phyloP scores from a whole-genome alignment of 2,888 invertebrate species.

The Reticulitermes lucifugus region DNA sequence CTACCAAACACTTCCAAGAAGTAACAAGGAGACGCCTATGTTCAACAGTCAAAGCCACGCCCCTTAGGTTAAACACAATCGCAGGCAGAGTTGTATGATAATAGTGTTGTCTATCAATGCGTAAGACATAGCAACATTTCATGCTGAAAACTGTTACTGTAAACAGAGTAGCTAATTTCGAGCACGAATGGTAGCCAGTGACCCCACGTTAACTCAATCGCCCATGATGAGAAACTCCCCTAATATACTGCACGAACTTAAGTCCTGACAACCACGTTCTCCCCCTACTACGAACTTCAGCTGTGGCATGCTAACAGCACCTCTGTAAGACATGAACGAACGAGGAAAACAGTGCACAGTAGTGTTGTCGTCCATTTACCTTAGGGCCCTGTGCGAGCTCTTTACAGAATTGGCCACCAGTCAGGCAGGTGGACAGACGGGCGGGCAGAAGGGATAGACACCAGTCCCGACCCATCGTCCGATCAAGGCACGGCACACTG shows the following conservation, averaged over 20 bases:
- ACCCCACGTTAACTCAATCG: neutral
- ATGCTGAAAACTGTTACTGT: neutral
- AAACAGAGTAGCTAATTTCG: constrained; percentile 8
- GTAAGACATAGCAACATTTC: neutral
- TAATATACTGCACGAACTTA: constrained; percentile 10
- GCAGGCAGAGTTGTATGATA: neutral
- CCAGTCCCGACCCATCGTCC: constrained; percentile 56
- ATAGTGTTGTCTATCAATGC: neutral
- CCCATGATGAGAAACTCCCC: neutral
- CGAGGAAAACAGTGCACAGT: constrained; percentile 52
- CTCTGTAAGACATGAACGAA: constrained; percentile 45
- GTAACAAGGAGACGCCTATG: too few relatives aligned
- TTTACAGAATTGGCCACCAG: constrained; percentile 58
- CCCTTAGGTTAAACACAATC: neutral
- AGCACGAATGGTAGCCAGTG: neutral
- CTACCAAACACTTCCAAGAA: too few relatives aligned
- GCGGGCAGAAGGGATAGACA: constrained; percentile 53
- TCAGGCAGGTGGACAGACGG: constrained; percentile 55
- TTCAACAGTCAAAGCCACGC: too few relatives aligned
- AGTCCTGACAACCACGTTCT: constrained; percentile 37
- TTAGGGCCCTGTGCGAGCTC: constrained; percentile 61
- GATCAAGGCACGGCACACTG: constrained; percentile 48
- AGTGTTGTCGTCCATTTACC: constrained; percentile 61
- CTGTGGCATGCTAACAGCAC: constrained; percentile 41
- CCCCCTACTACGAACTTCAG: constrained; percentile 29